phyloP scores from a whole-genome alignment of 2,113 vertebrate species.

The Lipophrys pholis region DNA sequence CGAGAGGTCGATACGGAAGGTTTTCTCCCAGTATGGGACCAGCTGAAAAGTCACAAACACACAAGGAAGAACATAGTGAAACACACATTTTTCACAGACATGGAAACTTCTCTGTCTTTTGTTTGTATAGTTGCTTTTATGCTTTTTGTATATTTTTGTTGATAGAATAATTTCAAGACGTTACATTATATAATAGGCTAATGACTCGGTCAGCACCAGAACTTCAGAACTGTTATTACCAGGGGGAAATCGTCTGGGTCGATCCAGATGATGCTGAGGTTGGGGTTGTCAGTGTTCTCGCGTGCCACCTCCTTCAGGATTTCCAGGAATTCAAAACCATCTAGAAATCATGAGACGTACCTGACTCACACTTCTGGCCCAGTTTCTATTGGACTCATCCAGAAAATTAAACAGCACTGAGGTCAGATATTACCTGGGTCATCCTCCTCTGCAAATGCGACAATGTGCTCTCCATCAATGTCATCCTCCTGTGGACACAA shows the following conservation, averaged over 20 bases:
- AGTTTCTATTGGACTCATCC: too few relatives aligned
- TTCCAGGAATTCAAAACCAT: constrained; percentile 93
- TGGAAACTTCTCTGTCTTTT: too few relatives aligned
- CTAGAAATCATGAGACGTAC: constrained; percentile 60
- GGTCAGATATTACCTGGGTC: constrained; percentile 84
- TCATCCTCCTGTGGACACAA: constrained; percentile 87
- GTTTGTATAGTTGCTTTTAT: too few relatives aligned
- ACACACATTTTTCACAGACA: too few relatives aligned
- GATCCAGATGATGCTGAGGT: constrained; percentile 96
- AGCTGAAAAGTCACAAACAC: constrained; percentile 77
- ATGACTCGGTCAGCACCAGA: too few relatives aligned
- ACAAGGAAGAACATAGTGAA: not conserved
- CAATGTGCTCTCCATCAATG: constrained; percentile 92
- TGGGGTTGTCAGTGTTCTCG: constrained; percentile 91
- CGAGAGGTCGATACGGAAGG: constrained; percentile 89
- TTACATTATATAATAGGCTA: too few relatives aligned
- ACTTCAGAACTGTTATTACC: constrained; percentile 73
- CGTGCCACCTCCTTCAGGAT: constrained; percentile 92
- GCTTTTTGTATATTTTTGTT: too few relatives aligned
- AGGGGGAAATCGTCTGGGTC: constrained; percentile 93
- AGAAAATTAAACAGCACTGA: too few relatives aligned
- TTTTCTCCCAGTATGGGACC: constrained; percentile 95
- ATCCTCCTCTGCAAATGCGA: constrained; percentile 93
- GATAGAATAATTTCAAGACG: too few relatives aligned
- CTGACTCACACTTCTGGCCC: too few relatives aligned